A percentile compares a stretch with the other conserved stretches of the same genome.
These are phyloP conservation scores for Micronycteris hirsuta DNA, from an alignment of 2,113 vertebrate genomes.

Conservation along the genomic window DNA sequence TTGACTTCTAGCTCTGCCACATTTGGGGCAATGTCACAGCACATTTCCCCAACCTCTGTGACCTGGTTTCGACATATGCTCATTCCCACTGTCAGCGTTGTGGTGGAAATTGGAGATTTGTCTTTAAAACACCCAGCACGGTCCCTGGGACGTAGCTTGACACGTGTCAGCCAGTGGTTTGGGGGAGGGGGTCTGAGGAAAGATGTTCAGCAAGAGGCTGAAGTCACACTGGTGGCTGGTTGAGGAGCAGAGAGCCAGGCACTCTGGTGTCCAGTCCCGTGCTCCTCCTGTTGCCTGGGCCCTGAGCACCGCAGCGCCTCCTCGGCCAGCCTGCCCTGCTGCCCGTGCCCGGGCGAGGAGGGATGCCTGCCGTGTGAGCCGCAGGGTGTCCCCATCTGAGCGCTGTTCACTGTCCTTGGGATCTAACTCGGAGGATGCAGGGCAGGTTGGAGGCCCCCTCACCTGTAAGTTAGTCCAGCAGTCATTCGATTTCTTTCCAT, in stretches of 20 bases:
- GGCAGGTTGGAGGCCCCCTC: background rate
- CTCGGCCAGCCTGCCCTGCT: background rate
- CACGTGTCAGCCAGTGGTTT: background rate
- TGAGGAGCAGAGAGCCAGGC: background rate
- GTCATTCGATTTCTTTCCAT: slow-evolving; percentile 69
- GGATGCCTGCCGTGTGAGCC: background rate
- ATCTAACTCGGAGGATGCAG: slow-evolving; percentile 37
- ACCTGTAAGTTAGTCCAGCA: slow-evolving; percentile 69
- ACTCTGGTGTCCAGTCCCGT: background rate
- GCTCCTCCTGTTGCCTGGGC: background rate
- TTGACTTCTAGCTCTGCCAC: background rate
- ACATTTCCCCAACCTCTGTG: background rate
- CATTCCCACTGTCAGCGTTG: background rate
- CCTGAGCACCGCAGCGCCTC: background rate
- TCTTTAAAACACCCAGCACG: background rate
- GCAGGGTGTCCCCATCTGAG: background rate
- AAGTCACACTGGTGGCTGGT: background rate
- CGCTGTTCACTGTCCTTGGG: background rate
- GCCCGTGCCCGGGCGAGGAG: background rate
- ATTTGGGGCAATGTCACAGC: background rate
- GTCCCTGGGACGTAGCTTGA: background rate
- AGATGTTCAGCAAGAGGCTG: background rate
- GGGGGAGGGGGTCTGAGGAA: background rate
- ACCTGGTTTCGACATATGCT: background rate
- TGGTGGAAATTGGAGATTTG: background rate